Evolutionary conservation across 2,797 vertebrate genomes (phyloP), one percentile per base, ranked within the genome.

Genomic region (Masticophis lateralis): DNA sequence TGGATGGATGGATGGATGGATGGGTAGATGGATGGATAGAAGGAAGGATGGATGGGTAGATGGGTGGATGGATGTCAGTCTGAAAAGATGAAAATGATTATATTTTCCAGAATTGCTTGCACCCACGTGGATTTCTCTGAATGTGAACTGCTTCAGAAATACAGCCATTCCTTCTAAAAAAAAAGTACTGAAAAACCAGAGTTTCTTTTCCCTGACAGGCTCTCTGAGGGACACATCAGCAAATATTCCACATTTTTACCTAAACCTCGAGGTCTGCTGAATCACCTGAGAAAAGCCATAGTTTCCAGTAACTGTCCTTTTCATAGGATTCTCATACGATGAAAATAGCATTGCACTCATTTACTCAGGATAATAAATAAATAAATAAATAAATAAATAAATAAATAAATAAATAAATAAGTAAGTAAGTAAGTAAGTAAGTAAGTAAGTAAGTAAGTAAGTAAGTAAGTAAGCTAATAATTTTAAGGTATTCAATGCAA

Each of bases 391-490:
- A 43, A 43, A 43, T 3, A 43, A 3, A 43, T 47, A 4, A 47
- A 47, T 47, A 4, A 47, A 47, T 47, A 0, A 47, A 47, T 47
- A 0, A 47, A 47, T 51, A 0, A n/a, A 14, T 2, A 28, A 1
- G 10, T 9, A 10, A 1, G 10, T 10, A 51, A 1, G 10, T 47
- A 47, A 14, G 5, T 2, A 28, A 1, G 10, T 9, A 10, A 1
- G 10, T 10, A 51, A 1, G 10, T 47, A 47, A 14, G 5, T 2
- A 63, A 1, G 10, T 9, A 51, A 1, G 10, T 10, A 51, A 1
- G 10, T 47, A 47, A 14, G 5, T 2, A 63, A 1, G 10, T 9
- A 51, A 1, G 10, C 2, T 10, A 2, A 53, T 51, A 51, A 1
- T 18, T 28, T 83, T 86, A n/a, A 57, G 11, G 43, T n/a, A 60